A percentile compares a stretch with the other conserved stretches of the same genome.
phyloP scores from a whole-genome alignment of 2,113 vertebrate genomes.

The Vidua macroura region DNA sequence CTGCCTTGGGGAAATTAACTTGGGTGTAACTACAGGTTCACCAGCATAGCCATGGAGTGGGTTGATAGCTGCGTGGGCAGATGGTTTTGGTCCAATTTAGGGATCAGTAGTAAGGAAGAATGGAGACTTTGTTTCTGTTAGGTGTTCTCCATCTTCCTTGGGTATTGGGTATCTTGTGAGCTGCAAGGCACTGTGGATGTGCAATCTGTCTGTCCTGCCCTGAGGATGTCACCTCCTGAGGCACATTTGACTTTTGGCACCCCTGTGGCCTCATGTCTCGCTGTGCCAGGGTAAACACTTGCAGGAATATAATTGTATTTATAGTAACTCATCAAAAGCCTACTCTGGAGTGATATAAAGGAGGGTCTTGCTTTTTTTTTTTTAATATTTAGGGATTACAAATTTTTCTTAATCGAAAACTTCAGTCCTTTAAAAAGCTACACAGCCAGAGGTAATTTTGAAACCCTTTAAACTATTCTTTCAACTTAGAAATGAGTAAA shows the following conservation, averaged over 20 bases:
- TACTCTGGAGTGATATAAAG: neutral
- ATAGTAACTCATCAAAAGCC: neutral
- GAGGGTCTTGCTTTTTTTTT: neutral
- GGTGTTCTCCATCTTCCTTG: neutral
- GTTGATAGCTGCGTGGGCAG: neutral
- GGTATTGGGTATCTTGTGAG: neutral
- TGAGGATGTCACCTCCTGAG: neutral
- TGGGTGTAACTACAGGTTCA: constrained; percentile 50
- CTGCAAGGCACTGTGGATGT: neutral
- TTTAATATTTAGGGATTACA: neutral
- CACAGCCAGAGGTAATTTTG: neutral
- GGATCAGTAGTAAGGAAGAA: neutral
- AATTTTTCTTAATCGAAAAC: neutral
- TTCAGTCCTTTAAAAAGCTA: neutral
- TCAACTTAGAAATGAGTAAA: neutral
- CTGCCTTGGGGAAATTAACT: neutral
- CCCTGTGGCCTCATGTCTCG: fast-evolving
- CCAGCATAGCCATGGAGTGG: neutral
- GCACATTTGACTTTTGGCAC: neutral
- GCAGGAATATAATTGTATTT: neutral
- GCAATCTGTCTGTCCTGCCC: neutral
- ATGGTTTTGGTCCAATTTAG: neutral
- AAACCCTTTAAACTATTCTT: neutral
- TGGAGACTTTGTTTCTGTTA: neutral
- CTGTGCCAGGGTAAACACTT: neutral